Percentiles rank a stretch among this genome's conserved stretches.
Evolutionary conservation across 2,797 vertebrate genomes (phyloP).

Genomic region (Acrossocheilus fasciatus): DNA sequence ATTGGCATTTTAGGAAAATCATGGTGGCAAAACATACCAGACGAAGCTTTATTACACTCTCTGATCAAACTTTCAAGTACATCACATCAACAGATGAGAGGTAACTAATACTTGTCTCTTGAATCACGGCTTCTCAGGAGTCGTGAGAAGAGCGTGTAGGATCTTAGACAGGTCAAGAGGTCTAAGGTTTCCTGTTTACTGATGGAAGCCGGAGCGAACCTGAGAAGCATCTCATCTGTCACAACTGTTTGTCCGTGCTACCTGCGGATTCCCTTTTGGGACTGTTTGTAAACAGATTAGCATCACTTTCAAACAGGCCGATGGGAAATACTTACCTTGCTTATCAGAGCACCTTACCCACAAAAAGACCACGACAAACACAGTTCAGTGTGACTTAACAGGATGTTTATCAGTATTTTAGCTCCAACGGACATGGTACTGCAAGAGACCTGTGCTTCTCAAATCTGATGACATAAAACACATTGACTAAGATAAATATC

Average conservation of each 20-base stretch:
- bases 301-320: slow-evolving; percentile 65
- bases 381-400: slow-evolving; percentile 28
- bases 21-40: slow-evolving; percentile 14
- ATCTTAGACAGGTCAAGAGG: slow-evolving; percentile 48
- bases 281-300: slow-evolving; percentile 78
- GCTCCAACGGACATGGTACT: background rate
- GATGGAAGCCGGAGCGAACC: slow-evolving; percentile 67
- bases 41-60: background rate
- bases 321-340: slow-evolving; percentile 35
- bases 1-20: slow-evolving; percentile 22
- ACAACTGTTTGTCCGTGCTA: slow-evolving; percentile 68
- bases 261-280: slow-evolving; percentile 63
- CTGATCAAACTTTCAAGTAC: background rate
- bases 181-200: slow-evolving; percentile 68
- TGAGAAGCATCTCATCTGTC: slow-evolving; percentile 77
- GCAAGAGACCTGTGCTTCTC: background rate
- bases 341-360: slow-evolving; percentile 30
- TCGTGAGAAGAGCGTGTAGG: slow-evolving; percentile 44
- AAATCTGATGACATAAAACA: slow-evolving; percentile 15
- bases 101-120: slow-evolving; percentile 29
- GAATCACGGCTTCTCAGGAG: slow-evolving; percentile 26
- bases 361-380: slow-evolving; percentile 11
- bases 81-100: slow-evolving; percentile 30
- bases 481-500: background rate
- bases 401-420: slow-evolving; percentile 17